Evolutionary conservation across 2,797 vertebrate genomes (phyloP), one percentile per base, ranked within the genome.

Genomic region (Poeciliopsis turneri): DNA sequence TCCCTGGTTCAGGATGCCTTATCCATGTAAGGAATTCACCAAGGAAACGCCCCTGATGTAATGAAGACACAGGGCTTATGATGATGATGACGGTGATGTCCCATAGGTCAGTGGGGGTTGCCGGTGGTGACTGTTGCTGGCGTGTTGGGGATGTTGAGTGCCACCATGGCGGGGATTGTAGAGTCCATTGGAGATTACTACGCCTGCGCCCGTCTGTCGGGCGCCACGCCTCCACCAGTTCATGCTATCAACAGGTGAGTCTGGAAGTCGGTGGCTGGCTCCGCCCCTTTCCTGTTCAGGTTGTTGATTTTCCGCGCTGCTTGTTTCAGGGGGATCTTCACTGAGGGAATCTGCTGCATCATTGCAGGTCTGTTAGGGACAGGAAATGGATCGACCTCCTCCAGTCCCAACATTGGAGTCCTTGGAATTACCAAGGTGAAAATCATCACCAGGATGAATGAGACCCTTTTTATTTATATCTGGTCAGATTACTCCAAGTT

Each of bases 121-220:
- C 98, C 98, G 6, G 97, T 96, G 0, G 96, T 99, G 83, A 99
- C 98, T 0, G 92, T 95, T 0, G 97, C 98, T 0, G 97, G 97
- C 0, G 97, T 98, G 78, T 81, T 99, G 89, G 98, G 98, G n/a
- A 99, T 99, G 98, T 96, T 99, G 88, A 99, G 98, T 16, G 98
- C 98, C 23, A 99, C 96, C 0, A 80, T 97, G 84, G 96, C 97
- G 0, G 98, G 98, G 64, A 98, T 99, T 39, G 95, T 99, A 0
- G 98, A 99, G 90, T 99, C 98, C 6, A 98, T 99, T 0, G 98
- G 98, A 16, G 98, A 99, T 90, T 99, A 99, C 85, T 99, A 99
- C 5, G 97, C 98, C 15, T 99, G 98, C 5, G 98, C 98, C 41
- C 96, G 98, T 61, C 95, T 99, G 81, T 96, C 97, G 0, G 98